These are phyloP conservation scores for Mirounga angustirostris DNA, from an alignment of 2,113 vertebrate genomes.

Conservation along the genomic window DNA sequence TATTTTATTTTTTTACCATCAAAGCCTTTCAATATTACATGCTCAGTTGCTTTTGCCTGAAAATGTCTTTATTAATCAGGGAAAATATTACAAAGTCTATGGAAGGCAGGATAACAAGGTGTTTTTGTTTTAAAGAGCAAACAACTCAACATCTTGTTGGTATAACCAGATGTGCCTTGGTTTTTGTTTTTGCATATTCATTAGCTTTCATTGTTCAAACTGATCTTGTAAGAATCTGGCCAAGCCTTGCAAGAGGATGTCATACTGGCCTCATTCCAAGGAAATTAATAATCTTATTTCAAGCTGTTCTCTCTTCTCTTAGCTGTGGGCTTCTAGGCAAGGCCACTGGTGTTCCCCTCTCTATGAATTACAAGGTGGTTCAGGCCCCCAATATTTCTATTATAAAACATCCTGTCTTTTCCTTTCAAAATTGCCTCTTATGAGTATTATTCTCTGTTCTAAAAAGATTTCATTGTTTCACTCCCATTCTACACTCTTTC, in stretches of 20 bases:
- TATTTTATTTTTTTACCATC: background rate
- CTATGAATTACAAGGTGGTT: slow-evolving; percentile 82
- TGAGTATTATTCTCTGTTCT: slow-evolving; percentile 86
- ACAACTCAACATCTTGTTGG: slow-evolving; percentile 58
- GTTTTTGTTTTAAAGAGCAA: slow-evolving; percentile 66
- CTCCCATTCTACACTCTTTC: slow-evolving; percentile 85
- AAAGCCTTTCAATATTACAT: background rate
- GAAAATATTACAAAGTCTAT: slow-evolving; percentile 36
- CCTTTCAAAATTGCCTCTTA: slow-evolving; percentile 86
- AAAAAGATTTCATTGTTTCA: slow-evolving; percentile 90
- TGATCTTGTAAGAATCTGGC: slow-evolving; percentile 72
- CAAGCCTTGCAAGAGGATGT: slow-evolving; percentile 68
- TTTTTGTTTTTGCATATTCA: slow-evolving; percentile 73
- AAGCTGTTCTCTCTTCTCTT: slow-evolving; percentile 65
- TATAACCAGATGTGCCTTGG: slow-evolving; percentile 66
- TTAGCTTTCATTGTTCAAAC: slow-evolving; percentile 69
- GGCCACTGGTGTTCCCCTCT: slow-evolving; percentile 70
- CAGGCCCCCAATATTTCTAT: slow-evolving; percentile 76
- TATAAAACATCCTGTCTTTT: slow-evolving; percentile 81
- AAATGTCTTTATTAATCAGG: slow-evolving; percentile 58
- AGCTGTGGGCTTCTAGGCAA: slow-evolving; percentile 63
- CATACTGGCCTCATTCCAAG: slow-evolving; percentile 75
- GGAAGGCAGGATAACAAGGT: slow-evolving; percentile 16
- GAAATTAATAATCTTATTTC: slow-evolving; percentile 79
- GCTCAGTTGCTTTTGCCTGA: slow-evolving; percentile 37